Evolutionary conservation across 2,113 vertebrate species (phyloP), one percentile per base, ranked within the genome.

Genomic region (Macquaria ambigua): DNA sequence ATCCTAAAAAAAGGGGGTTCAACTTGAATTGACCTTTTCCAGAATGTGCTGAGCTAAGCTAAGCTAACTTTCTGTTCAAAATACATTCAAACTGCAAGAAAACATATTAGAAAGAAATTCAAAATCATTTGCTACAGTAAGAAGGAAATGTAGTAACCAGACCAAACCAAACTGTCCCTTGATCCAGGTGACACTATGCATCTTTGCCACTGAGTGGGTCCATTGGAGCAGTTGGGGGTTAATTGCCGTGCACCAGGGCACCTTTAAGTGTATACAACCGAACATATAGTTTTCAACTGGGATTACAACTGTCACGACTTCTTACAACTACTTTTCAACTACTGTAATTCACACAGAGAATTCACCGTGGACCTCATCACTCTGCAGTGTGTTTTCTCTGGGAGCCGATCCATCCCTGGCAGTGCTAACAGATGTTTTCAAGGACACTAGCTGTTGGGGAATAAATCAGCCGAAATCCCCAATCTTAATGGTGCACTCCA

Each of bases 401-500:
- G 69, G 66, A 86, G 61, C 59, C 39, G 23, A 82, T 82, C 68
- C 83, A 70, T 84, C 75, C 28, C 64, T 50, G 59, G 56, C 77
- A 75, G 37, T 52, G 21, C 79, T 73, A 74, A 84, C 39, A 81
- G 79, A 85, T 85, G 79, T 74, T 88, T 89, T 84, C 80, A 89
- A 78, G 66, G 78, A 86, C 81, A 78, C 28, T 56, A 37, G 75
- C 70, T 72, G 53, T 59, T 75, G 55, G 28, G 77, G 55, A 79
- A 82, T 77, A 78, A 86, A 90, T 86, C 75, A 82, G 77, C 61
- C 69, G 81, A 85, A 90, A 59, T 71, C 70, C 43, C 39, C 55
- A 63, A 70, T 79, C 56, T 77, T 82, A 84, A 82, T 64, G 71
- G 56, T 18, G 52, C 61, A 52, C 69, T 77, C 71, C 37, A 53